Conservation (phyloP, 2,888 invertebrate genomes). For the Agrochola lota region DNA sequence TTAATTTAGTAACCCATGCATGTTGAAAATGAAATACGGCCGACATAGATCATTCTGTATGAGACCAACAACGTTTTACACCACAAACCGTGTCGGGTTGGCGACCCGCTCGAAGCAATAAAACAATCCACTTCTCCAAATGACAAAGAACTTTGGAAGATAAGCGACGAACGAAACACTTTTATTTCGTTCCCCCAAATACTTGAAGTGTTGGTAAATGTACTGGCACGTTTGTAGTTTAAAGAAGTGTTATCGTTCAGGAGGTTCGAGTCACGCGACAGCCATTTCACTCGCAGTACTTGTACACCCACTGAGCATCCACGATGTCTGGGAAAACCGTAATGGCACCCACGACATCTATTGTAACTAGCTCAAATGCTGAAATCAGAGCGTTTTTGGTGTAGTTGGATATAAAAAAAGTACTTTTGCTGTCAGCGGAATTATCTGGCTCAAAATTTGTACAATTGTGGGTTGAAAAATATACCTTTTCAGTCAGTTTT, state of each 20-base stretch:
- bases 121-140: slow-evolving; percentile 62
- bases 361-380: slow-evolving; percentile 49
- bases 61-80: slow-evolving; percentile 50
- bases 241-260: slow-evolving; percentile 65
- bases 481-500: not conserved
- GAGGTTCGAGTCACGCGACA: slow-evolving; percentile 63
- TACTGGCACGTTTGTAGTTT: slow-evolving; percentile 61
- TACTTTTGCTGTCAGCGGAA: slow-evolving; percentile 27
- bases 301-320: slow-evolving; percentile 48
- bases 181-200: slow-evolving; percentile 62
- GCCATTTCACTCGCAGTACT: slow-evolving; percentile 50
- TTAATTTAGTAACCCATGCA: slow-evolving; percentile 54
- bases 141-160: slow-evolving; percentile 60
- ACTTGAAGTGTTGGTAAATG: slow-evolving; percentile 62
- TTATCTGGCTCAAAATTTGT: slow-evolving; percentile 7
- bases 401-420: slow-evolving; percentile 18
- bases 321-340: slow-evolving; percentile 51
- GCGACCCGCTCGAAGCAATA: slow-evolving; percentile 58
- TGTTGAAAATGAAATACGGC: slow-evolving; percentile 48
- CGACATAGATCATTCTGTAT: slow-evolving; percentile 46
- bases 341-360: slow-evolving; percentile 55
- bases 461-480: not conserved
- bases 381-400: slow-evolving; percentile 19
- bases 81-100: slow-evolving; percentile 59
- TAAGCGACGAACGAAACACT: slow-evolving; percentile 60